These are phyloP conservation scores for Terebella lapidaria DNA, from an alignment of 2,888 invertebrate genomes.

Conservation along the genomic window DNA sequence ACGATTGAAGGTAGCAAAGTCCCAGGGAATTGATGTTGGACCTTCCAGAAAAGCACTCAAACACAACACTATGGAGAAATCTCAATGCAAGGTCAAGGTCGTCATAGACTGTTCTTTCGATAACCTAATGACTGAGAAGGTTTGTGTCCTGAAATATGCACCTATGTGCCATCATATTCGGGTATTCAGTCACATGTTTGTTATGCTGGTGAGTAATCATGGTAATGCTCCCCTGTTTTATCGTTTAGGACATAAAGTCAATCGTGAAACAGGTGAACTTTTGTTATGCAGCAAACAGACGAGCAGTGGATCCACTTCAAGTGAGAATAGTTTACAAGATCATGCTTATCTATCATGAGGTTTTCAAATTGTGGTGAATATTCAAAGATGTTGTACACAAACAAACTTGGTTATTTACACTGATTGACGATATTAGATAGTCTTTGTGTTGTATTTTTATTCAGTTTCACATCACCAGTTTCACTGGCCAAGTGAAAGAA, in stretches of 20 bases:
- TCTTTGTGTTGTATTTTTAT: background rate
- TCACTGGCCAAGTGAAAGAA: slow-evolving; percentile 66
- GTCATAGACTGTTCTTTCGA: slow-evolving; percentile 89
- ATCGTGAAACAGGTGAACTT: background rate
- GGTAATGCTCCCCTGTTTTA: background rate
- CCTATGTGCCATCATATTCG: background rate
- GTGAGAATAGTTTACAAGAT: slow-evolving; percentile 25
- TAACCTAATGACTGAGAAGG: slow-evolving; percentile 78
- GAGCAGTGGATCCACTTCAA: slow-evolving; percentile 69
- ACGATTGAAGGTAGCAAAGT: background rate
- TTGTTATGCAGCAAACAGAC: slow-evolving; percentile 79
- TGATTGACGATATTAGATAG: background rate
- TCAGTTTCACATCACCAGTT: slow-evolving; percentile 74
- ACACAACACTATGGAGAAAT: slow-evolving; percentile 60
- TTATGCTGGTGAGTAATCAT: background rate
- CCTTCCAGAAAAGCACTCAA: slow-evolving; percentile 78
- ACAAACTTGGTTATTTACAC: too few species aligned
- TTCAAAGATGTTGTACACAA: too few species aligned
- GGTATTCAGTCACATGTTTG: background rate
- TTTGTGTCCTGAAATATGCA: slow-evolving; percentile 17
- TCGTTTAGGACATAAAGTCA: slow-evolving; percentile 62
- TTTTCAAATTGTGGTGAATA: too few species aligned
- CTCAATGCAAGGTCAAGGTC: slow-evolving; percentile 66
- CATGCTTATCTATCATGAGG: too few species aligned
- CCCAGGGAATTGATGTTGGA: slow-evolving; percentile 33